Evolutionary conservation across 2,797 vertebrate species (phyloP), one percentile per base, ranked within the genome.

Genomic region (Tauraco hartlaubi): DNA sequence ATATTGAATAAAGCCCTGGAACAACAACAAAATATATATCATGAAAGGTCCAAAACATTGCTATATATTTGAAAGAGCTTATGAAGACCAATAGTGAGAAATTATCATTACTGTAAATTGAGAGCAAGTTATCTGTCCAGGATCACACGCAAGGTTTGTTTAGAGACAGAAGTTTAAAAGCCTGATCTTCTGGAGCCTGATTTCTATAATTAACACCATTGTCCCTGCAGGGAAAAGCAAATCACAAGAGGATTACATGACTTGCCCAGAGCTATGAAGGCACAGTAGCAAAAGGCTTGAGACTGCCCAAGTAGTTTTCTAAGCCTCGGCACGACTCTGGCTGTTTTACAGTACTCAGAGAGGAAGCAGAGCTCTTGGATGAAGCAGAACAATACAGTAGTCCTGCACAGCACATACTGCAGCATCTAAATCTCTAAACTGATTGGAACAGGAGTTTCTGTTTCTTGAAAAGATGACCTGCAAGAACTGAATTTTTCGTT

Each of bases 241-340:
- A 44, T 25, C 11, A 49, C 33, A 31, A 41, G 28, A 62, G 5
- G 6, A 26, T 69, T 56, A 46, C 41, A 33, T 39, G 25, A 67
- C 9, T 54, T 67, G 7, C 14, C 33, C 52, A 62, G 43, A 69
- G 33, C 10, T 46, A 7, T 41, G 26, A 81, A 75, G 18, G 11
- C 19, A 78, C 18, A 75, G n/a, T 41, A 63, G 7, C 8, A 63
- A 71, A 87, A 63, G 7, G 5, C 18, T 78, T 75, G 49, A 78
- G 35, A 35, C 35, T 35, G 35, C 35, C 35, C 35, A 35, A 35
- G 35, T 35, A 35, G 35, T 74, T 85, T 88, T 82, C 28, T 49
- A 41, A 69, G 6, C 8, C 29, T 8, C 0, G 0, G 28, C 7
- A 25, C 0, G 2, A 25, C 29, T 79, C 20, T 3, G 2, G 4